These are phyloP conservation scores for Schlechtendalia chinensis DNA, from an alignment of 1,140 invertebrate species.

Conservation along the genomic window DNA sequence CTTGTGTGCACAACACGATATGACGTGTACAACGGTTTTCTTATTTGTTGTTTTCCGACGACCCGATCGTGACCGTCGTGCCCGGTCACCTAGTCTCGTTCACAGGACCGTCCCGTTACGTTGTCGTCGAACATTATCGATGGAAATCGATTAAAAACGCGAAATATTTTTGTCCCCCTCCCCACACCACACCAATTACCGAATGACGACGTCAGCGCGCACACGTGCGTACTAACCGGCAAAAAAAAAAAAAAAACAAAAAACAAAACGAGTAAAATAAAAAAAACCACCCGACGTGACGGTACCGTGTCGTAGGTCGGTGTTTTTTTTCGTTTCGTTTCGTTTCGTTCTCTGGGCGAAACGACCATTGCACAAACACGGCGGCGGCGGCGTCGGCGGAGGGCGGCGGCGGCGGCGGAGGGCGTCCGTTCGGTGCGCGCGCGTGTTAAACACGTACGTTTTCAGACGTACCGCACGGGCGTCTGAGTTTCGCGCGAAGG, in stretches of 20 bases:
- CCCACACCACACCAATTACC: background rate
- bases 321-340: background rate
- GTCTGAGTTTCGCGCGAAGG: background rate
- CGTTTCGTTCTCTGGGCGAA: background rate
- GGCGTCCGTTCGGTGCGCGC: background rate
- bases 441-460: too few species aligned
- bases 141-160: too few species aligned
- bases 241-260: too few species aligned
- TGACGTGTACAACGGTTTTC: background rate
- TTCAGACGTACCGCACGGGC: background rate
- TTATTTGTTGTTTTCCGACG: too few species aligned
- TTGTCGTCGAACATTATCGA: too few species aligned
- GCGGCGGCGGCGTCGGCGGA: background rate
- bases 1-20: background rate
- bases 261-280: too few species aligned
- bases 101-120: too few species aligned
- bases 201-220: too few species aligned
- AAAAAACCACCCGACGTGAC: background rate
- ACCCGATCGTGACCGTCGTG: background rate
- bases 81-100: too few species aligned
- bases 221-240: too few species aligned
- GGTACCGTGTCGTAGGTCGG: slow-evolving; percentile 29
- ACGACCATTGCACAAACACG: background rate
- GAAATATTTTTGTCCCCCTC: background rate
- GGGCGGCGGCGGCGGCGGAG: background rate